Percentiles rank a stretch among this genome's conserved stretches.
Conservation (phyloP, 2,113 vertebrate species). For the Dunckerocampus dactyliophorus region DNA sequence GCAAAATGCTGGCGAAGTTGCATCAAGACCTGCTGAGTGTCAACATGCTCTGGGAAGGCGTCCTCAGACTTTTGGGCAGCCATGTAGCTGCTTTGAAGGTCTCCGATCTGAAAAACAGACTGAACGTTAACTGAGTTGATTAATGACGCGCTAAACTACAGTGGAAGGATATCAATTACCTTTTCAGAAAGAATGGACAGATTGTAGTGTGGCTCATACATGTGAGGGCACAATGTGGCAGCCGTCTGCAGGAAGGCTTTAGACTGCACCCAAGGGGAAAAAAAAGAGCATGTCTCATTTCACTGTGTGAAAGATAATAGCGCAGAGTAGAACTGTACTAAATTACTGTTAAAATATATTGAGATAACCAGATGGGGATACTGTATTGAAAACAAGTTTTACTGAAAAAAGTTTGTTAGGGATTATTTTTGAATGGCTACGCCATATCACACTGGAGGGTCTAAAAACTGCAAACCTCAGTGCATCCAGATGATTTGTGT, state of each 20-base stretch:
- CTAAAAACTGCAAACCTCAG: not conserved
- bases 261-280: slow-evolving; percentile 70
- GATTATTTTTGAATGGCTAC: not conserved
- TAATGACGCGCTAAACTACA: not conserved
- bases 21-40: slow-evolving; percentile 88
- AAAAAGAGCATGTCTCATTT: not conserved
- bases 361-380: too few relatives aligned
- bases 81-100: slow-evolving; percentile 92
- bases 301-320: not conserved
- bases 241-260: slow-evolving; percentile 91
- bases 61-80: slow-evolving; percentile 85
- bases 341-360: too few relatives aligned
- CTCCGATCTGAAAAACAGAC: slow-evolving; percentile 79
- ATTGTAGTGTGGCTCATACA: slow-evolving; percentile 98
- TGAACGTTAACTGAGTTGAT: not conserved
- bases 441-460: slow-evolving; percentile 1
- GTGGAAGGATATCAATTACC: slow-evolving; percentile 67
- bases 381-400: too few relatives aligned
- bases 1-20: slow-evolving; percentile 88
- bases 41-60: slow-evolving; percentile 90
- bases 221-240: slow-evolving; percentile 83
- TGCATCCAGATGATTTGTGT: slow-evolving; percentile 2
- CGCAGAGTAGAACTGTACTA: too few relatives aligned
- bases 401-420: too few relatives aligned
- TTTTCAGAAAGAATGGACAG: slow-evolving; percentile 88